Evolutionary conservation across 1,140 invertebrate genomes (phyloP).

Genomic region (Philotrypesis tridentata): DNA sequence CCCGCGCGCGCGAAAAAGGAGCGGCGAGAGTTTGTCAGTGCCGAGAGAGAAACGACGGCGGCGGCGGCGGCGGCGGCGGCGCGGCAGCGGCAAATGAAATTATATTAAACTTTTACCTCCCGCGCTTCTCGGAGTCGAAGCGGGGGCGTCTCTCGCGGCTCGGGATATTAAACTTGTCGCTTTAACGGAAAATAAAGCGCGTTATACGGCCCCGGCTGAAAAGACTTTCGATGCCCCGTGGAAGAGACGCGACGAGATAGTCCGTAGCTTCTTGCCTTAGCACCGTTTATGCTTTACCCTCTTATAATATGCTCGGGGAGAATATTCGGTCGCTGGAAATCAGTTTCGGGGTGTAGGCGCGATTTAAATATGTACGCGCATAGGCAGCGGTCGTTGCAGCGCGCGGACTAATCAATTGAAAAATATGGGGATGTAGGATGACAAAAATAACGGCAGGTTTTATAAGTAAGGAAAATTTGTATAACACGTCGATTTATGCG

Average conservation of each 20-base stretch:
- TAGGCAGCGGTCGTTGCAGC: no score
- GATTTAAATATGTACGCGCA: no score
- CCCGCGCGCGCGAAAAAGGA: slow-evolving; percentile 39
- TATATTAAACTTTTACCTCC: slow-evolving; percentile 69
- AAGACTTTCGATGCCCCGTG: slow-evolving; percentile 55
- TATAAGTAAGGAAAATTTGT: background rate
- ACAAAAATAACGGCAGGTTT: slow-evolving; percentile 14
- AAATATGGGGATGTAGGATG: slow-evolving; percentile 16
- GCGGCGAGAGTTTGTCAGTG: slow-evolving; percentile 65
- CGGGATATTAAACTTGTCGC: slow-evolving; percentile 69
- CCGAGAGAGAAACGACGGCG: no score
- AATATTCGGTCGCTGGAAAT: slow-evolving; percentile 22
- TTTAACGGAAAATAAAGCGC: slow-evolving; percentile 68
- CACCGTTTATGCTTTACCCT: slow-evolving; percentile 38
- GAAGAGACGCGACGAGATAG: background rate
- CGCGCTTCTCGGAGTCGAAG: slow-evolving; percentile 38
- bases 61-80: no score
- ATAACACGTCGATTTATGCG: no score
- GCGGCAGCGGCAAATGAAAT: slow-evolving; percentile 67
- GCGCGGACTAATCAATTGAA: slow-evolving; percentile 36
- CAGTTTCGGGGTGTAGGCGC: slow-evolving; percentile 3
- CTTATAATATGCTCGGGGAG: slow-evolving; percentile 15
- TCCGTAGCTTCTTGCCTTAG: slow-evolving; percentile 22
- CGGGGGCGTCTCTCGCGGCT: slow-evolving; percentile 46
- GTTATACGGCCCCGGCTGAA: slow-evolving; percentile 55